A percentile compares a stretch with the other conserved stretches of the same genome.
These are phyloP conservation scores for Misgurnus mizolepis DNA, from an alignment of 2,113 vertebrate species.

Conservation along the genomic window DNA sequence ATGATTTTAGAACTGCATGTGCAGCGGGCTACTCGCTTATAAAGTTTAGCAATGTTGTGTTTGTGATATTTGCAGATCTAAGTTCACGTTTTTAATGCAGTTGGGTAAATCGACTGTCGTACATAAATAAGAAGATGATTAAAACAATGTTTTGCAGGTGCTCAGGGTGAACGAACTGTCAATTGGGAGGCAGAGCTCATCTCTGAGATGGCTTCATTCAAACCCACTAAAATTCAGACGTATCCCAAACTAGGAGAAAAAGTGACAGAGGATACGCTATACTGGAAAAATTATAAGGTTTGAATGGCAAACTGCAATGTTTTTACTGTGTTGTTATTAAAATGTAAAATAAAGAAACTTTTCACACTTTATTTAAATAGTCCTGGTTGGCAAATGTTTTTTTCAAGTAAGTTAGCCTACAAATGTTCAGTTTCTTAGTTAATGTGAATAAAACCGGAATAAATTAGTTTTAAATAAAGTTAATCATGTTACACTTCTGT, in stretches of 20 bases:
- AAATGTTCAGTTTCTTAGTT: no score
- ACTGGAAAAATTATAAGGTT: slow-evolving; percentile 95
- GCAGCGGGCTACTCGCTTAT: background rate
- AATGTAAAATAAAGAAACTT: no score
- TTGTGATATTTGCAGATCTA: no score
- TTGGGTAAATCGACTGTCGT: no score
- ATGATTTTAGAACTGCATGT: background rate
- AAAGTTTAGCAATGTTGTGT: background rate
- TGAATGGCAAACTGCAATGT: background rate
- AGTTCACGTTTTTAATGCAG: no score
- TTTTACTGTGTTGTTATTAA: background rate
- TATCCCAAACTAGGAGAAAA: slow-evolving; percentile 88
- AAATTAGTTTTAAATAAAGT: background rate
- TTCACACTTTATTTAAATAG: no score
- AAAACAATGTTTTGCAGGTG: background rate
- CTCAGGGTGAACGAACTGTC: background rate
- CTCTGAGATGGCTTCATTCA: slow-evolving; percentile 83
- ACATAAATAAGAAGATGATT: no score
- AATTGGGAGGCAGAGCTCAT: background rate
- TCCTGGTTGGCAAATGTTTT: background rate
- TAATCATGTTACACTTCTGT: background rate
- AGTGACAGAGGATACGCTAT: slow-evolving; percentile 90
- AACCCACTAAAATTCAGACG: slow-evolving; percentile 81
- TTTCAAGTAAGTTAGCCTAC: no score
- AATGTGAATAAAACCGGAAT: no score